Percentiles rank a stretch among this genome's conserved stretches.
Evolutionary conservation across 2,888 invertebrate species (phyloP).

Genomic region (Campoplex capitator): DNA sequence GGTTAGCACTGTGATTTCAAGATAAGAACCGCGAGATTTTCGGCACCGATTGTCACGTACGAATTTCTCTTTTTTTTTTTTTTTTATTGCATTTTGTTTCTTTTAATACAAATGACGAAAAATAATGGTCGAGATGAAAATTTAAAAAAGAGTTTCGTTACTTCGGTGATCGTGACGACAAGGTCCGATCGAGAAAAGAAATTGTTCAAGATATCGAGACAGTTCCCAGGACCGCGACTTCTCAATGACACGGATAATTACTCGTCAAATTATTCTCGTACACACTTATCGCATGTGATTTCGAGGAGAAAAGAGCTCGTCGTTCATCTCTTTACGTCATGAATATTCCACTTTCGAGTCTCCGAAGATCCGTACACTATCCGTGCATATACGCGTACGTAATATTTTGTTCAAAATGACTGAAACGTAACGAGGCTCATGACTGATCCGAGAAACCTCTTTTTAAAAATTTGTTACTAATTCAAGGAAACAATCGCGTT

Average conservation of each 20-base stretch:
- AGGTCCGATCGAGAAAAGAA: background rate
- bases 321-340: background rate
- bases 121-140: background rate
- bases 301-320: background rate
- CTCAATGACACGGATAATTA: background rate
- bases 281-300: background rate
- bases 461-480: background rate
- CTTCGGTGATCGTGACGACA: background rate
- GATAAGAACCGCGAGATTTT: slow-evolving; percentile 4
- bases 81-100: background rate
- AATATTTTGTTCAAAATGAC: too few species aligned
- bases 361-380: background rate
- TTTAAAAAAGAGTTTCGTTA: background rate
- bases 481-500: too few species aligned
- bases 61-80: slow-evolving; percentile 2
- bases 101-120: background rate
- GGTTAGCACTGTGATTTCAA: background rate
- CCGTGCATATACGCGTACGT: too few species aligned
- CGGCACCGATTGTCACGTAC: slow-evolving; percentile 13
- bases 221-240: background rate
- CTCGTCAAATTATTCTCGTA: background rate
- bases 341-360: background rate
- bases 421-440: background rate
- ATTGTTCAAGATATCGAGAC: background rate
- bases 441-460: background rate